These are phyloP conservation scores for Sarcophaga peregrina DNA, from an alignment of 1,140 invertebrate species.

Conservation along the genomic window DNA sequence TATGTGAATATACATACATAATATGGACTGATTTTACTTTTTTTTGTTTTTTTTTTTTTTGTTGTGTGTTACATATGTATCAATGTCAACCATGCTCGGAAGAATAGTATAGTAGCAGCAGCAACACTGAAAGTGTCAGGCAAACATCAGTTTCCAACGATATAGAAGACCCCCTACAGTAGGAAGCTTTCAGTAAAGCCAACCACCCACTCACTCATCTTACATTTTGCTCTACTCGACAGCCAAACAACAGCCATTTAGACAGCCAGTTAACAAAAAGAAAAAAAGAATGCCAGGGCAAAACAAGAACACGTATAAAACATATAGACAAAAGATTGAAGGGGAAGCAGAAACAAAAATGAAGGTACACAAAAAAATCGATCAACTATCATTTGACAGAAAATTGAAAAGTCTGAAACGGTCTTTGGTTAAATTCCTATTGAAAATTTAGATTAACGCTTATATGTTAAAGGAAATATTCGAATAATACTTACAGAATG, in stretches of 20 bases:
- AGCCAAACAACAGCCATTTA: neutral
- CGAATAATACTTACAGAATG: constrained; percentile 74
- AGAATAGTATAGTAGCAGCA: neutral
- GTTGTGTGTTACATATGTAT: neutral
- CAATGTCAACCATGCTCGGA: constrained; percentile 6
- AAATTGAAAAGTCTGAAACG: neutral
- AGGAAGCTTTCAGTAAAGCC: neutral
- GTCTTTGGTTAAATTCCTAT: too few species aligned
- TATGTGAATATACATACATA: neutral
- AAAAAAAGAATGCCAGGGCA: neutral
- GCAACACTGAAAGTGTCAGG: neutral
- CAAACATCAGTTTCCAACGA: neutral
- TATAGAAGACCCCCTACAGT: neutral
- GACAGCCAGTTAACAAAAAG: neutral
- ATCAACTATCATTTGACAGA: neutral
- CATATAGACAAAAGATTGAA: neutral
- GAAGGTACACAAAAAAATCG: constrained; percentile 25
- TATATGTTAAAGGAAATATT: neutral
- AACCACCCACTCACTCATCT: neutral
- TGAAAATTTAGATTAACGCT: too few species aligned
- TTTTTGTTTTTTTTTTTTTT: neutral
- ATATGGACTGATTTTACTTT: neutral
- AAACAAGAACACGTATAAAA: neutral
- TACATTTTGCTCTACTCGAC: neutral
- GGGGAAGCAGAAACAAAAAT: neutral